Base-by-base conservation (phyloP, 2,113 vertebrate species). In the Apeltes quadracus region DNA sequence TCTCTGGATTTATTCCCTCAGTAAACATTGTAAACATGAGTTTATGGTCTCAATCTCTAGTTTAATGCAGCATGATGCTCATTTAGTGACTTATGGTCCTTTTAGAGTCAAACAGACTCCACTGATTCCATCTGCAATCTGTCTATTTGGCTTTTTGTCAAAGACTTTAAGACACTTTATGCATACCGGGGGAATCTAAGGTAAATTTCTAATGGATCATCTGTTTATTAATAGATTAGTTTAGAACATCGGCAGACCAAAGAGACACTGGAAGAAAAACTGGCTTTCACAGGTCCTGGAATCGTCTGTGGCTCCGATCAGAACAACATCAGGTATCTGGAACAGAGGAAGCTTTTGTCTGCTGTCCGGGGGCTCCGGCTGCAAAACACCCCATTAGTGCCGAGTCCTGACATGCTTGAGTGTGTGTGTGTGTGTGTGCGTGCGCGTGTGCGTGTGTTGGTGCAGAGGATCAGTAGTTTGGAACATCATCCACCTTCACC, bases 401-500 rank as follows among this genome's bases (percentile, higher is more conserved):
- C 12, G 53, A 70, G 73, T 11, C 50, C 41, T 8, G 39, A 27
- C 23, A 13, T 67, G 56, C 34, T 13, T 61, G 72, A 29, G 29
- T 62, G 68, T 57, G 69, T 34, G 61, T 11, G 48, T 46, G 56
- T 27, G 70, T 18, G 41, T 34, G 44, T 58, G 67, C 41, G 61
- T 25, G 70, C 51, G 75, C 48, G 59, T n/a, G 51, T 65, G 59
- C 16, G 32, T 41, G 50, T 55, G n/a, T 22, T 38, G 23, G 22
- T 43, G 13, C 54, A 57, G 7, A 56, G 18, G 73, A 46, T 75
- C 64, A 76, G n/a, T 78, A 79, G 73, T 86, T 84, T 68, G 79
- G 46, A 68, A 36, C 38, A 58, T 44, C 66, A 76, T 87, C 69
- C 55, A 81, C 75, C 78, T 86, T 82, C 79, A 75, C 74, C 20